These are phyloP conservation scores for Brachyptera putata DNA, from an alignment of 2,888 invertebrate species.

Conservation along the genomic window DNA sequence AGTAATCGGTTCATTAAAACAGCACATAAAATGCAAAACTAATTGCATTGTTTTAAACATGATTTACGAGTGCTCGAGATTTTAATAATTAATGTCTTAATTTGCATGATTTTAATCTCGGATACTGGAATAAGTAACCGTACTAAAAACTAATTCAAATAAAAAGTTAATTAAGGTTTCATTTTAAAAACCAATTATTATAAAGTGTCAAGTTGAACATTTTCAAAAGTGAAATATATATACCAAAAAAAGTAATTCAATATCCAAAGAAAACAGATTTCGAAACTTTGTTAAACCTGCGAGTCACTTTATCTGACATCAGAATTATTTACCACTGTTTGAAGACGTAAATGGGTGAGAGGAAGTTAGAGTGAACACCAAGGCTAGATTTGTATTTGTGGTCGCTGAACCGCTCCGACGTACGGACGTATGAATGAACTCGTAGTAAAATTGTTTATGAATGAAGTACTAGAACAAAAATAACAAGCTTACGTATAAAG, in stretches of 20 bases:
- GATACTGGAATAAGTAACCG: background rate
- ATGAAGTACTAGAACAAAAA: conserved; percentile 14
- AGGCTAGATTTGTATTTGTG: conserved; percentile 13
- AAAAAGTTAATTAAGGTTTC: too few relatives aligned
- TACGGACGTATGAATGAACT: conserved; percentile 10
- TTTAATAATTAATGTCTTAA: conserved; percentile 6
- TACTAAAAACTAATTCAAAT: too few relatives aligned
- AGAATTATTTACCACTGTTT: background rate
- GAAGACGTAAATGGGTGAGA: background rate
- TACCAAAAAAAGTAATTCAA: background rate
- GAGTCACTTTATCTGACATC: background rate
- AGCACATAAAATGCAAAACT: background rate
- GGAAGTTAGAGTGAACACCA: background rate
- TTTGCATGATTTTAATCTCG: conserved; percentile 14
- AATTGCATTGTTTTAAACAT: conserved; percentile 6
- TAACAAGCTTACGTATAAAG: conserved; percentile 1
- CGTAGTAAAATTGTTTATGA: conserved; percentile 22
- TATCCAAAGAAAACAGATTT: background rate
- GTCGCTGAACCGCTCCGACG: conserved; percentile 8
- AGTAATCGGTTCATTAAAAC: conserved; percentile 5
- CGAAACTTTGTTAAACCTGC: background rate
- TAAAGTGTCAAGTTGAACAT: too few relatives aligned
- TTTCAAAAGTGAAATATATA: background rate
- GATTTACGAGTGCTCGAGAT: conserved; percentile 1
- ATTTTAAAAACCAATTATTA: too few relatives aligned